Percentiles rank a stretch among this genome's conserved stretches.
Evolutionary conservation across 1,140 invertebrate species (phyloP).

Genomic region (Bactericera cockerelli): DNA sequence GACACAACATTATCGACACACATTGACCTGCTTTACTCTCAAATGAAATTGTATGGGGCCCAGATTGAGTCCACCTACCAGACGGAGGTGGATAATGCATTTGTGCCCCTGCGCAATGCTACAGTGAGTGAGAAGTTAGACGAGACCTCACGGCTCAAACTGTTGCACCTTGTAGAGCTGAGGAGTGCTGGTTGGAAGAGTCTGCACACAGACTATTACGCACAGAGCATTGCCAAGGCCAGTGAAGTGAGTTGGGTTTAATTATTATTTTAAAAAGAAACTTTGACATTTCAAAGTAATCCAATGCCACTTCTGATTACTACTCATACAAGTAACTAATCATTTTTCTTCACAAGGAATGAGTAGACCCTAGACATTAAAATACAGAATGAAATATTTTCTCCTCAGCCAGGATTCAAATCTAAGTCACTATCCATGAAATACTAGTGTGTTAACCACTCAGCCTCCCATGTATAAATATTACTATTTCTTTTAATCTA

Average conservation of each 20-base stretch:
- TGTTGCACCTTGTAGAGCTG: conserved; percentile 76
- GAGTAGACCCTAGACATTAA: too few relatives aligned
- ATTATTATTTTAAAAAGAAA: background rate
- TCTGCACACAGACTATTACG: background rate
- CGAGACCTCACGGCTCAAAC: conserved; percentile 59
- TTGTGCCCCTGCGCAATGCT: conserved; percentile 71
- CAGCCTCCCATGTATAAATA: too few relatives aligned
- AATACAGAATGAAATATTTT: too few relatives aligned
- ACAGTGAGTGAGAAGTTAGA: conserved; percentile 62
- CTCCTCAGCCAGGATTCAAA: too few relatives aligned
- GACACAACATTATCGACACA: background rate
- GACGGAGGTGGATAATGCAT: conserved; percentile 41
- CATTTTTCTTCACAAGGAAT: too few relatives aligned
- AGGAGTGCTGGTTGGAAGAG: conserved; percentile 60
- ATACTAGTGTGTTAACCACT: too few relatives aligned
- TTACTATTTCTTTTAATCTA: too few relatives aligned
- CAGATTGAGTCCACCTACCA: conserved; percentile 11
- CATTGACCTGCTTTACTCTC: conserved; percentile 2
- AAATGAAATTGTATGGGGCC: conserved; percentile 11
- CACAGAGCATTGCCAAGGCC: background rate
- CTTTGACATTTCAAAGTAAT: background rate
- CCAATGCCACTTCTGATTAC: too few relatives aligned
- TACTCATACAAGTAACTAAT: too few relatives aligned
- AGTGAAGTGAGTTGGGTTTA: background rate
- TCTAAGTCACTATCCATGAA: too few relatives aligned